phyloP scores from a whole-genome alignment of 2,113 vertebrate genomes.

The Lamprologus sp. region DNA sequence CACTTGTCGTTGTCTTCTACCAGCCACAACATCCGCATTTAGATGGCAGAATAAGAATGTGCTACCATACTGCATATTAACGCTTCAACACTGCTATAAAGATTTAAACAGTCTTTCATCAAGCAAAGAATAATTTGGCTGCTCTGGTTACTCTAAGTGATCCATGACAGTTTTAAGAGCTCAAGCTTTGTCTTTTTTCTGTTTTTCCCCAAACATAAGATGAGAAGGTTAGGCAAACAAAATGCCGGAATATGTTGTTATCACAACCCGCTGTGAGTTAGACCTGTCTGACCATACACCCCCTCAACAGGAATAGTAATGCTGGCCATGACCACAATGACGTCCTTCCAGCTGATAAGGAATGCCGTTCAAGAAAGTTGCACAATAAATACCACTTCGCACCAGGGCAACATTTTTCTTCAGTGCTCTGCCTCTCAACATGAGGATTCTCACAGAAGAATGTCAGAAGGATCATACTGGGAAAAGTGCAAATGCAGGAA shows the following conservation, averaged over 20 bases:
- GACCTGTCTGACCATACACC: background rate
- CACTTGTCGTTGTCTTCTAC: background rate
- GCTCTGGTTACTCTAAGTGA: background rate
- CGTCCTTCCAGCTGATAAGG: slow-evolving; percentile 19
- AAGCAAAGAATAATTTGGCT: background rate
- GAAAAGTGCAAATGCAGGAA: background rate
- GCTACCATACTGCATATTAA: background rate
- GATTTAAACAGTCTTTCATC: background rate
- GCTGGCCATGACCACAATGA: background rate
- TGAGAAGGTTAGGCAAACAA: background rate
- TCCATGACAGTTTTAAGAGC: background rate
- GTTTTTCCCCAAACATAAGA: background rate
- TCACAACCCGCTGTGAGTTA: slow-evolving; percentile 12
- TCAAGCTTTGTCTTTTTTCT: background rate
- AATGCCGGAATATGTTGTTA: background rate
- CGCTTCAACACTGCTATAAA: background rate
- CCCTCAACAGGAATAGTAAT: background rate
- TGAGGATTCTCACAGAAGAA: background rate
- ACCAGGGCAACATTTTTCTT: background rate
- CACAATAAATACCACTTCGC: background rate
- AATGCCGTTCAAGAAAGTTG: background rate
- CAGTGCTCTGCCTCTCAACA: background rate
- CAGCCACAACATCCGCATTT: background rate
- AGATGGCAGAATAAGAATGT: background rate
- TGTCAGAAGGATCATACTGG: background rate